These are phyloP conservation scores for Hemichromis elongatus DNA, from an alignment of 2,113 vertebrate species.

Conservation along the genomic window DNA sequence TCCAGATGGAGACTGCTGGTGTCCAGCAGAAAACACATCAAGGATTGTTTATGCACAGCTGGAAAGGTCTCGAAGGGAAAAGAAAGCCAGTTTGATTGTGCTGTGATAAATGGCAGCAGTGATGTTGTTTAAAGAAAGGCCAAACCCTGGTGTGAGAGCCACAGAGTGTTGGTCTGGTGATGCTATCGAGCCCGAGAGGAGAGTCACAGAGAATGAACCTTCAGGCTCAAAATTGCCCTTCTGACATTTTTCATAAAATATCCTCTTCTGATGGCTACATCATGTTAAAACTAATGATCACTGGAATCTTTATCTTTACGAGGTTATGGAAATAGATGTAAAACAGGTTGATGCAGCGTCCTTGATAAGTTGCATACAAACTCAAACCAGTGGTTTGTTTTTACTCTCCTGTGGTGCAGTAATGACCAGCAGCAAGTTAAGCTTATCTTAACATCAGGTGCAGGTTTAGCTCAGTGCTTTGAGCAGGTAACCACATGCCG, in stretches of 20 bases:
- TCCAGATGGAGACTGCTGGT: not conserved
- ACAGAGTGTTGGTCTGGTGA: not conserved
- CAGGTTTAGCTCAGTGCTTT: not conserved
- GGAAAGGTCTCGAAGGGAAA: not conserved
- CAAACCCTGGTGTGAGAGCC: not conserved
- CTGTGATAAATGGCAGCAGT: not conserved
- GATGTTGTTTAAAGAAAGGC: not conserved
- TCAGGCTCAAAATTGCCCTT: not conserved
- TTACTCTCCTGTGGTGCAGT: not conserved
- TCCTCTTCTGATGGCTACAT: not conserved
- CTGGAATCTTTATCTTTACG: not conserved
- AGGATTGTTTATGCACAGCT: constrained; percentile 12
- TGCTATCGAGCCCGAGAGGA: not conserved
- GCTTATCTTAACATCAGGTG: not conserved
- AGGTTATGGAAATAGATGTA: not conserved
- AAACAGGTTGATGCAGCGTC: no score
- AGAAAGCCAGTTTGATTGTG: not conserved
- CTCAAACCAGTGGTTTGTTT: not conserved
- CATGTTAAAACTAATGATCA: not conserved
- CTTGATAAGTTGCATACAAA: not conserved
- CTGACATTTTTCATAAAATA: not conserved
- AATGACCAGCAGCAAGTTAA: not conserved
- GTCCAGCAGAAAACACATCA: not conserved
- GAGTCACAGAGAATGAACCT: not conserved
- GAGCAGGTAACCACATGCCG: not conserved